Evolutionary conservation across 2,888 invertebrate genomes (phyloP), one percentile per base, ranked within the genome.

Genomic region (Caenorhabditis sinica): DNA sequence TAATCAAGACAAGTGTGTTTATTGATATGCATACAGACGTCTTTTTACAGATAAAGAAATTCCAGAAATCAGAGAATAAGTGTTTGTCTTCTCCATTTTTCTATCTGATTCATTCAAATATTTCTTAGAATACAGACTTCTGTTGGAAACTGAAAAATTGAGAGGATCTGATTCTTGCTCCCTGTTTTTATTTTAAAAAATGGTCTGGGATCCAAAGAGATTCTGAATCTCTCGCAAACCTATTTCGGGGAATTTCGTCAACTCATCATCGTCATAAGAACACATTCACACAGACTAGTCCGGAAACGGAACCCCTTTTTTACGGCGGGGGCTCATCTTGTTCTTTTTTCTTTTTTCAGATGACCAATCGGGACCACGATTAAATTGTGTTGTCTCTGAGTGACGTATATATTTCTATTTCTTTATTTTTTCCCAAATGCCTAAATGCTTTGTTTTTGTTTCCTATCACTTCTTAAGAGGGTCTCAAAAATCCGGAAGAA

Each of bases 301-400:
- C 15, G 43, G 56, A 53, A 65, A 56, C 43, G 74, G 49, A 68
- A 68, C 76, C 68, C 45, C 45, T 30, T 63, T 71, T 63, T 77
- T 60, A 30, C 56, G 15, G 66, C 43, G 28, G 53, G 49, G 73
- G 25, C 75, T 51, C 75, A 75, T 63, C 56, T 65, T 76, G 60
- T 56, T 69, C 56, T 28, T 56, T 49, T 45, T 20, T 49, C 49
- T 49, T 49, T 49, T 49, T 49, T 56, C 76, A 33, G 63, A 77
- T 77, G 77, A 71, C 61, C 77, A 68, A 45, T 49, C 61, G 77
- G 63, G 71, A 69, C 61, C 69, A 60, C 71, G 28, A 77, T 77
- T 75, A 66, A 68, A 75, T 75, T 75, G 43, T 66, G 20, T 17
- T 58, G 65, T 66, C 58, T 75, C 56, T 36, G 40, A 66, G 49